Evolutionary conservation across 2,113 vertebrate genomes (phyloP).

Genomic region (Sinocyclocheilus anophthalmus): DNA sequence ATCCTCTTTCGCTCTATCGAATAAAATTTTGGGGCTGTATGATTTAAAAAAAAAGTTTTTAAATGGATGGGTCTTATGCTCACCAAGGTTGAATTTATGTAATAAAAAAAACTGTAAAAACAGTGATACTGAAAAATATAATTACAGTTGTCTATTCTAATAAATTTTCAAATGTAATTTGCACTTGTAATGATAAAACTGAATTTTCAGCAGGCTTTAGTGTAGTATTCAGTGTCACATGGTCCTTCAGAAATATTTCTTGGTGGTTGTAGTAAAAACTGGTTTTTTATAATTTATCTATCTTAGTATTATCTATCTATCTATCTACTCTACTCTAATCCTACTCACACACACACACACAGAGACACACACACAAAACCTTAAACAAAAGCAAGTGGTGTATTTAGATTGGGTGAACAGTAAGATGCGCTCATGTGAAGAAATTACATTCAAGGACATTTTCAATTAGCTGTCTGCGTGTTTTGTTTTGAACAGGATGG

Average conservation of each 20-base stretch:
- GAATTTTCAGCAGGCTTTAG: neutral
- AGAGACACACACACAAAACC: neutral
- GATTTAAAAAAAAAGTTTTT: neutral
- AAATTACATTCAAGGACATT: neutral
- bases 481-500: neutral
- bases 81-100: neutral
- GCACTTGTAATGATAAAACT: neutral
- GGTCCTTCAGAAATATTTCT: neutral
- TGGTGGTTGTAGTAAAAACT: neutral
- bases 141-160: neutral
- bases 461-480: conserved; percentile 1
- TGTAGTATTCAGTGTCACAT: neutral
- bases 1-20: neutral
- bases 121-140: neutral
- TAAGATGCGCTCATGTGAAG: neutral
- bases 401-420: neutral
- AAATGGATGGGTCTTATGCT: neutral
- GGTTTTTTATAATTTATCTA: no score
- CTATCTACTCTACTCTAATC: no score
- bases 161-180: neutral
- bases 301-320: no score
- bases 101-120: neutral
- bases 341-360: neutral
- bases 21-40: neutral
- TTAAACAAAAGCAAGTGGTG: neutral